Conservation (phyloP, 2,113 vertebrate species). For the Stigmatopora argus region DNA sequence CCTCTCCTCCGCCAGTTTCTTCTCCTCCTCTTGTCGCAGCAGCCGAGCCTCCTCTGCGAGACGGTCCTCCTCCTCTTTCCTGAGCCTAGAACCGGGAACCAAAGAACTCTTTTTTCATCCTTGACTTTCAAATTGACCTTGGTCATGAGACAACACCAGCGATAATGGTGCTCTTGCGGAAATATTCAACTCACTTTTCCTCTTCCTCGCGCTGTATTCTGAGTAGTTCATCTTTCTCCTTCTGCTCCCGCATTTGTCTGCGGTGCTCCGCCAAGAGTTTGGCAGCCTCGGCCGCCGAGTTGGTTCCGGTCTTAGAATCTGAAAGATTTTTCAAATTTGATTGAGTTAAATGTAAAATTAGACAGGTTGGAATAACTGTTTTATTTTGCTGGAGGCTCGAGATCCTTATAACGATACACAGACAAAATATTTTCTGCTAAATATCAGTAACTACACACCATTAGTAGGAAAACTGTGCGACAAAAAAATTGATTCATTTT, state of each 20-base stretch:
- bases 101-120: neutral
- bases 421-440: no score
- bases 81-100: slow-evolving; percentile 54
- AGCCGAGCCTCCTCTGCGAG: slow-evolving; percentile 66
- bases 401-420: no score
- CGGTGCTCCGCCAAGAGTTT: slow-evolving; percentile 84
- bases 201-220: slow-evolving; percentile 76
- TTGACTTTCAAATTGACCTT: neutral
- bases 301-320: slow-evolving; percentile 78
- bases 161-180: neutral
- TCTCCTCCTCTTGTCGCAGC: slow-evolving; percentile 61
- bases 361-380: no score
- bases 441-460: no score
- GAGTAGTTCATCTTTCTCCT: slow-evolving; percentile 78
- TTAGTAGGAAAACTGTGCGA: no score
- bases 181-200: slow-evolving; percentile 71
- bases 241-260: slow-evolving; percentile 80
- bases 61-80: slow-evolving; percentile 70
- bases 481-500: no score
- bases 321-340: neutral
- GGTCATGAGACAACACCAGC: neutral
- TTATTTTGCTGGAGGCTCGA: no score
- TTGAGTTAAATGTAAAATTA: no score
- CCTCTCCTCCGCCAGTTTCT: slow-evolving; percentile 65
- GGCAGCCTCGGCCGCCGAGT: slow-evolving; percentile 79